These are phyloP conservation scores for Trichopoda pennipes DNA, from an alignment of 2,888 invertebrate genomes.

Conservation along the genomic window DNA sequence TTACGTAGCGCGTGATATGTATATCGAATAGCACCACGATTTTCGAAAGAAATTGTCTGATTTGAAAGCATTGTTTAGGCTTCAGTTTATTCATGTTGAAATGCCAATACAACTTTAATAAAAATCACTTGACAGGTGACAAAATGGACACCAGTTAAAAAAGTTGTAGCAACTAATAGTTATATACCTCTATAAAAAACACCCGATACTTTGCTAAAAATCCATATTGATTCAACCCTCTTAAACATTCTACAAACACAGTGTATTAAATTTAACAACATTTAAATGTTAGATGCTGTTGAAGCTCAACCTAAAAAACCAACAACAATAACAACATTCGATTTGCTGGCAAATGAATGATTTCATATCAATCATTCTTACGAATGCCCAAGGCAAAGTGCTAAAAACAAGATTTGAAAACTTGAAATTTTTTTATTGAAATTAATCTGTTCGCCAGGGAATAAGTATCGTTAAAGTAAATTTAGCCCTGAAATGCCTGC, in stretches of 20 bases:
- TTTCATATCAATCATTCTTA: constrained; percentile 43
- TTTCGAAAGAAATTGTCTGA: too few species aligned
- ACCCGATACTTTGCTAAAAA: too few species aligned
- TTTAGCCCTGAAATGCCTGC: constrained; percentile 42
- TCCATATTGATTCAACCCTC: constrained; percentile 20
- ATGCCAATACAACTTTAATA: too few species aligned
- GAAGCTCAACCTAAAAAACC: not conserved
- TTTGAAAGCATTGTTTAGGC: too few species aligned
- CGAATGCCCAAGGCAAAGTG: constrained; percentile 40
- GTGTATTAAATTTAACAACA: constrained; percentile 10
- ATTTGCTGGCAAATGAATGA: constrained; percentile 32
- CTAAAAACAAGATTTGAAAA: constrained; percentile 40
- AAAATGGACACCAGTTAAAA: too few species aligned
- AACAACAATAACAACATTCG: constrained; percentile 13
- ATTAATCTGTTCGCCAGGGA: constrained; percentile 20
- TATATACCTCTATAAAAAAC: too few species aligned
- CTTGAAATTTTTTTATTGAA: constrained; percentile 31
- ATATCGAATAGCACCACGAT: too few species aligned
- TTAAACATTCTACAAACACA: not conserved
- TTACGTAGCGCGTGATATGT: too few species aligned
- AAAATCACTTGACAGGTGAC: too few species aligned
- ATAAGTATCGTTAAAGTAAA: constrained; percentile 38
- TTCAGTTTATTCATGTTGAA: too few species aligned
- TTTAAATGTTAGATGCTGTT: not conserved
- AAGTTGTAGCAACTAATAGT: too few species aligned